Base-by-base conservation (phyloP, 92 coral and sea anemone genomes). In the Paragorgia papillata region DNA sequence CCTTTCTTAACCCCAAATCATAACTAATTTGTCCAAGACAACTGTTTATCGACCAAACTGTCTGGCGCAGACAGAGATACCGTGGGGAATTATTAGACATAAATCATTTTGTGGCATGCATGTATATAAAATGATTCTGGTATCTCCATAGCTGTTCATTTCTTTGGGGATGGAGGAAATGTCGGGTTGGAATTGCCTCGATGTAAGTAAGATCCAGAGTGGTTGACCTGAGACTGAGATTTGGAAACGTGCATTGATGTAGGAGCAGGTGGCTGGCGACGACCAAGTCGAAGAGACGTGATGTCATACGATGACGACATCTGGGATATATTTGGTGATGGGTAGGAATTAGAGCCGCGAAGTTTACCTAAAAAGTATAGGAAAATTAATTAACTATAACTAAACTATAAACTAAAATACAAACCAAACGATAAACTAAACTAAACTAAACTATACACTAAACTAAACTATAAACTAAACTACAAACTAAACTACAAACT, bases 301-400 rank as follows among this genome's bases (percentile, higher is more conserved):
- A 53, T 49, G 78, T 53, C 78, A 32, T 51, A 51, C 1, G 78
- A 51, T 8, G 78, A 53, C 17, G 78, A 33, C 13, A 17, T 1
- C 62, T 56, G 30, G 12, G 62, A 17, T 51, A 69, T 26, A 24
- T 51, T 26, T 15, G 24, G 76, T 26, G 76, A 31, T 53, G 78
- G 64, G 51, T 71, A 71, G 50, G 78, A 71, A 26, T 71, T 71
- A 5, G 78, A 71, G 21, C 50, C 50, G 32, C 78, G 78, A 71
- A 55, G 78, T 35, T 71, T 71, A 14, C 62, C 78, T 71, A 14
- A 39, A 53, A 71, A 3, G 48, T 1, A 69, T 31, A 31, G 20
- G 2, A 25, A 58, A 26, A 27, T 27, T 8, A 55, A 55, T 27
- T 55, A 55, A 27, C 9, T 17, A 55, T 55, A 10, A 9, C 26